phyloP scores from a whole-genome alignment of 2,113 vertebrate genomes.

The Psittacara wagleri region DNA sequence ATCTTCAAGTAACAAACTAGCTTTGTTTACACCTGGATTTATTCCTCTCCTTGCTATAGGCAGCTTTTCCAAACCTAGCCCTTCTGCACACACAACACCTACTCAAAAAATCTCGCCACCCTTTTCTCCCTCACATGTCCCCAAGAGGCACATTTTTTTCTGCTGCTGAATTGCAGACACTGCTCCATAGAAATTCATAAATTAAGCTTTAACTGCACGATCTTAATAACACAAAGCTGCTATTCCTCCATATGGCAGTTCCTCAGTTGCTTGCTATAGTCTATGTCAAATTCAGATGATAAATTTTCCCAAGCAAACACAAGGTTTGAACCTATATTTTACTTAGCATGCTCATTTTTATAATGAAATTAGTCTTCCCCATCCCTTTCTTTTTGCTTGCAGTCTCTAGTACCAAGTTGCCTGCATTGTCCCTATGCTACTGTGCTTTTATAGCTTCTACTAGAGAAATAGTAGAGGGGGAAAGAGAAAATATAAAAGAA shows the following conservation, averaged over 20 bases:
- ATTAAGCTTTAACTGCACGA: neutral
- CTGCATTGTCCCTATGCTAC: neutral
- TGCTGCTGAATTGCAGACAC: neutral
- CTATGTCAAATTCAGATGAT: neutral
- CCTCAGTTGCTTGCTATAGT: neutral
- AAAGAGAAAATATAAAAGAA: neutral
- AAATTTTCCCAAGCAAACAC: neutral
- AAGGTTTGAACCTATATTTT: neutral
- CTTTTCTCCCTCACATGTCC: neutral
- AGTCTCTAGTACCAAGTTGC: neutral
- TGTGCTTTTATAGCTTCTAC: neutral
- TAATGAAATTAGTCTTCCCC: neutral
- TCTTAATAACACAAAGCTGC: neutral
- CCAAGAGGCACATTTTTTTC: neutral
- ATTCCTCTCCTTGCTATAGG: neutral
- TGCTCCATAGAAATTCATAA: neutral
- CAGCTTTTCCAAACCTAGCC: neutral
- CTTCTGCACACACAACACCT: neutral
- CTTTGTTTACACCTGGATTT: neutral
- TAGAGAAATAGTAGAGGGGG: fast-evolving
- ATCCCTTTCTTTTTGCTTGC: neutral
- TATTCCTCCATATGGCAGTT: neutral
- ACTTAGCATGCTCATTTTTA: neutral
- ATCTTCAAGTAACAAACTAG: neutral
- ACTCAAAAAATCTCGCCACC: neutral